Conservation (phyloP, 1,140 invertebrate genomes). For the Sycophaga agraensis region DNA sequence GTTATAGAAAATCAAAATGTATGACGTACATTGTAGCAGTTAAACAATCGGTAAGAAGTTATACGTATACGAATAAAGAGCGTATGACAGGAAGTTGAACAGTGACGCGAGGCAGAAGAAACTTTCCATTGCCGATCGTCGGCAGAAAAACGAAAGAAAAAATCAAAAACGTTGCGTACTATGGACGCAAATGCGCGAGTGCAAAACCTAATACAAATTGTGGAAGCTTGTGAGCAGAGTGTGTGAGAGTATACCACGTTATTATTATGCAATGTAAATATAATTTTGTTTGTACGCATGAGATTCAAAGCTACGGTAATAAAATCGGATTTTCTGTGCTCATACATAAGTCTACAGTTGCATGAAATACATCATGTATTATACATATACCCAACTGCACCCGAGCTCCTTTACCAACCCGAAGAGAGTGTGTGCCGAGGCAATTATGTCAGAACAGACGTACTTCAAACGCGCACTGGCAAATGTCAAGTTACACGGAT, state of each 20-base stretch:
- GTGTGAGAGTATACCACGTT: conserved; percentile 9
- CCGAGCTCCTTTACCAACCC: neutral
- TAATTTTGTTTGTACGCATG: conserved; percentile 28
- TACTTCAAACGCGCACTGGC: neutral
- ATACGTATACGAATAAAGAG: no score
- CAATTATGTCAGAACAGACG: neutral
- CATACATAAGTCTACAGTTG: conserved; percentile 11
- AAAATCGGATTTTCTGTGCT: conserved; percentile 26
- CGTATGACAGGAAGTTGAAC: no score
- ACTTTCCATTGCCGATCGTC: conserved; percentile 4
- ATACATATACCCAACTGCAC: neutral
- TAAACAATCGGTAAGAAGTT: no score
- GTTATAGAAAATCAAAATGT: no score
- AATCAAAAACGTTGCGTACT: neutral
- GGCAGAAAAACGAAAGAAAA: neutral
- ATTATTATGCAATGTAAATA: conserved; percentile 25
- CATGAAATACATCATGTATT: conserved; percentile 11
- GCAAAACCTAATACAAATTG: neutral
- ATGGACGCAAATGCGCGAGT: neutral
- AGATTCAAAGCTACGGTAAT: conserved; percentile 26
- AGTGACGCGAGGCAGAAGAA: no score
- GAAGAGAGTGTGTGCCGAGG: neutral
- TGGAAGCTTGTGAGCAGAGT: neutral
- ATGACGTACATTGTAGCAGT: no score
- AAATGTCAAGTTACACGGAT: conserved; percentile 3